A percentile compares a stretch with the other conserved stretches of the same genome.
Conservation (phyloP, 2,888 invertebrate species). For the Trissolcus brochymenae region DNA sequence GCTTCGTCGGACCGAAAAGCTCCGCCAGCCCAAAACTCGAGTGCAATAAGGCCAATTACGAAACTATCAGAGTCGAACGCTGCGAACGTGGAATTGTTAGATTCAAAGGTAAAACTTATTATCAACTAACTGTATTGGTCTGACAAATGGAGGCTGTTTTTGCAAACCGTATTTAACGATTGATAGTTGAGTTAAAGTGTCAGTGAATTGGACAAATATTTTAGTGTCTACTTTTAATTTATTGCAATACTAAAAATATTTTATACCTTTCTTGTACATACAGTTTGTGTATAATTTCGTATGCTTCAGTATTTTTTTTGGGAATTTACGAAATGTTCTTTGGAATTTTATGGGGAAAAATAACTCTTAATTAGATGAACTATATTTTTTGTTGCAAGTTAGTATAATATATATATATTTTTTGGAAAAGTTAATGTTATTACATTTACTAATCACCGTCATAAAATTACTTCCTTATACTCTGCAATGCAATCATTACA, state of each 20-base stretch:
- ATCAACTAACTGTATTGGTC: too few relatives aligned
- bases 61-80: slow-evolving; percentile 93
- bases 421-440: too few relatives aligned
- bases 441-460: too few relatives aligned
- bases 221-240: neutral
- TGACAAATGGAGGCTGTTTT: neutral
- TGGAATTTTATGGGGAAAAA: too few relatives aligned
- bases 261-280: neutral
- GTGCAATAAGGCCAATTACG: slow-evolving; percentile 96
- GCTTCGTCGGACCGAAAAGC: slow-evolving; percentile 94
- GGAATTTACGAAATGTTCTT: too few relatives aligned
- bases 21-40: slow-evolving; percentile 88
- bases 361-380: too few relatives aligned
- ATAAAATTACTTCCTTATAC: too few relatives aligned
- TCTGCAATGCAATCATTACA: too few relatives aligned
- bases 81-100: slow-evolving; percentile 92
- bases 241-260: neutral
- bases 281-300: too few relatives aligned
- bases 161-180: neutral
- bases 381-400: too few relatives aligned
- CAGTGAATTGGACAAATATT: neutral
- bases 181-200: neutral
- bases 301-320: too few relatives aligned
- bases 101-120: slow-evolving; percentile 87
- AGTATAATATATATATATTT: too few relatives aligned